Evolutionary conservation across 1,140 invertebrate genomes (phyloP), one percentile per base, ranked within the genome.

Genomic region (Leptinotarsa undecemlineata): DNA sequence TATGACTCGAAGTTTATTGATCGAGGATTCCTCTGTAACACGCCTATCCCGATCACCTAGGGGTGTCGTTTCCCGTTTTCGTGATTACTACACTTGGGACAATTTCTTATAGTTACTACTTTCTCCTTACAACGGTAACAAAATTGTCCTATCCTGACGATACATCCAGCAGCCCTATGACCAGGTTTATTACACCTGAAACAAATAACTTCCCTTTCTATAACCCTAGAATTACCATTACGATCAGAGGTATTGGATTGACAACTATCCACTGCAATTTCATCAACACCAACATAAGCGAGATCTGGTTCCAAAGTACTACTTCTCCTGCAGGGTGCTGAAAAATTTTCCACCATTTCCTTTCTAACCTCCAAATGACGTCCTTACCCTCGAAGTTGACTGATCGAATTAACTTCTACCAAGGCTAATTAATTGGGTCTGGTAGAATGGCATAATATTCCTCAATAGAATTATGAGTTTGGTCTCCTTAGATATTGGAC

Each of bases 281-380:
- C 23, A 23, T 23, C 1, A 23, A 23, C 23, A 23, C 66, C 23
- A 23, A 23, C 23, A 63, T 63, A 4, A 63, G 61, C 61, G 11
- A 63, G 21, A 23, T 63, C 61, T 13, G n/a, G 61, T 63, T 63
- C 61, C 21, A 63, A 20, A 19, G 6, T 13, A 23, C 47, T 6
- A 19, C 26, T 51, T 51, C 68, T 57, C 57, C 33, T 48, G 2
- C 26, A 48, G 47, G 63, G 61, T 63, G n/a, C 61, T 20, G 21
- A n/a, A 76, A 72, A 78, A 21, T 21, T 64, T 13, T 74, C 48
- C 1, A 74, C 26, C 1, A 19, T 13, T n/a, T 33, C 19, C 42
- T 68, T 70, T 15, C 20, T 70, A 61, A 14, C 69, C 61, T 77
- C 76, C n/a, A 77, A 21, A 17, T 48, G 57, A 15, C 74, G 6